Conservation (phyloP, 2,797 vertebrate species). For the Oceanodroma leucorhoa region DNA sequence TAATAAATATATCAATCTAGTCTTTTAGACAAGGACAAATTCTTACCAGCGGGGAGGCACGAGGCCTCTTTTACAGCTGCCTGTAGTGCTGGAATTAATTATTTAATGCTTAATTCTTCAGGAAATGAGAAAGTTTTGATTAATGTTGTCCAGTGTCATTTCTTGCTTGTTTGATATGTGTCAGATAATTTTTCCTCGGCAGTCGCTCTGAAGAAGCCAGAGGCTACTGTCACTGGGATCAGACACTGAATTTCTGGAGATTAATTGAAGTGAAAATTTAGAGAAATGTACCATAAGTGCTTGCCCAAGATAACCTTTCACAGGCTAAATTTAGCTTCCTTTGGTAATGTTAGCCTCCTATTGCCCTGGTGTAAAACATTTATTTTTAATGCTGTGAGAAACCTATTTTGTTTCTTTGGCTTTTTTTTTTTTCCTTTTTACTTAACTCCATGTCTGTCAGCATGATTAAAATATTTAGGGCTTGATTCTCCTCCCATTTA, state of each 20-base stretch:
- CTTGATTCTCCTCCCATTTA: not conserved
- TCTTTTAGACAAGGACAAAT: conserved; percentile 99
- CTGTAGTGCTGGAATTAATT: conserved; percentile 97
- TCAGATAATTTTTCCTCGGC: conserved; percentile 88
- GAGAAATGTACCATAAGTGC: conserved; percentile 78
- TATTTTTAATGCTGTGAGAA: conserved; percentile 48
- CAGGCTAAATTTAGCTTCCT: conserved; percentile 73
- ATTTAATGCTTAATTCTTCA: conserved; percentile 99
- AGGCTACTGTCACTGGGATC: conserved; percentile 90
- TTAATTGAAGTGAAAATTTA: conserved; percentile 92
- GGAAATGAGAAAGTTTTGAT: conserved; percentile 99
- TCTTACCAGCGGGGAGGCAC: conserved; percentile 96
- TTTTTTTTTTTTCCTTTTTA: not conserved
- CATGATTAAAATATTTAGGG: not conserved
- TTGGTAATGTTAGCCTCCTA: conserved; percentile 79
- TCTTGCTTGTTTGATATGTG: conserved; percentile 95
- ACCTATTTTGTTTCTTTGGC: conserved; percentile 1
- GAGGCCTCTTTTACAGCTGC: conserved; percentile 92
- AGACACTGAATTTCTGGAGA: conserved; percentile 89
- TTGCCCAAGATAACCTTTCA: conserved; percentile 78
- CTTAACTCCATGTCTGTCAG: not conserved
- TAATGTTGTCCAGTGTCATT: conserved; percentile 94
- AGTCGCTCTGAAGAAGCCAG: conserved; percentile 84
- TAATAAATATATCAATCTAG: conserved; percentile 99
- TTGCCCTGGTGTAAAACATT: conserved; percentile 63